phyloP scores from a whole-genome alignment of 1,140 invertebrate species.

The Lepidotrigona ventralis region DNA sequence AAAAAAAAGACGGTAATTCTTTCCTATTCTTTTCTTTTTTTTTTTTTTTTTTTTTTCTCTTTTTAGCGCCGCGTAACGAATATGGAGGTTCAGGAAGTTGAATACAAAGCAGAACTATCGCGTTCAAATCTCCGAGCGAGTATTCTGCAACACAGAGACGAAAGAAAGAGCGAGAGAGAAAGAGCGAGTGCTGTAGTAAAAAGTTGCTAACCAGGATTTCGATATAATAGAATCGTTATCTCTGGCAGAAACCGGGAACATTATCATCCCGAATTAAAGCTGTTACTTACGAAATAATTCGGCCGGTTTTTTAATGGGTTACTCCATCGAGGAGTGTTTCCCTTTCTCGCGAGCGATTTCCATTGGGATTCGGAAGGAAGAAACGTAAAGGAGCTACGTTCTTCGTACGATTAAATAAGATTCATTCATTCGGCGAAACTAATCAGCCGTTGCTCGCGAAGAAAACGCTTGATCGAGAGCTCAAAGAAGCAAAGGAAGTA shows the following conservation, averaged over 20 bases:
- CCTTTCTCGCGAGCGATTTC: neutral
- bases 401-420: conserved; percentile 7
- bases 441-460: neutral
- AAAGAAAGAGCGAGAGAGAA: too few relatives aligned
- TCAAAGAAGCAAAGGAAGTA: neutral
- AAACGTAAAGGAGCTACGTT: neutral
- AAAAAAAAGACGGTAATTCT: neutral
- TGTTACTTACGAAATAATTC: conserved; percentile 16
- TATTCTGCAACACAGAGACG: neutral
- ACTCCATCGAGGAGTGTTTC: neutral
- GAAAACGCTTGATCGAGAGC: conserved; percentile 18
- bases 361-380: neutral
- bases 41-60: neutral
- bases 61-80: neutral
- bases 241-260: neutral
- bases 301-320: conserved; percentile 12
- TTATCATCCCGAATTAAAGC: conserved; percentile 1
- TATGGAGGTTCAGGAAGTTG: neutral
- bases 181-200: neutral
- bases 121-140: neutral
- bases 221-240: conserved; percentile 38
- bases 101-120: conserved; percentile 18
- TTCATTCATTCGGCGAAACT: conserved; percentile 23
- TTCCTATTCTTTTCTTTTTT: too few relatives aligned
- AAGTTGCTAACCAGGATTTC: neutral